A percentile compares a stretch with the other conserved stretches of the same genome.
Conservation (phyloP, 2,113 vertebrate species). For the Aramus guarauna region DNA sequence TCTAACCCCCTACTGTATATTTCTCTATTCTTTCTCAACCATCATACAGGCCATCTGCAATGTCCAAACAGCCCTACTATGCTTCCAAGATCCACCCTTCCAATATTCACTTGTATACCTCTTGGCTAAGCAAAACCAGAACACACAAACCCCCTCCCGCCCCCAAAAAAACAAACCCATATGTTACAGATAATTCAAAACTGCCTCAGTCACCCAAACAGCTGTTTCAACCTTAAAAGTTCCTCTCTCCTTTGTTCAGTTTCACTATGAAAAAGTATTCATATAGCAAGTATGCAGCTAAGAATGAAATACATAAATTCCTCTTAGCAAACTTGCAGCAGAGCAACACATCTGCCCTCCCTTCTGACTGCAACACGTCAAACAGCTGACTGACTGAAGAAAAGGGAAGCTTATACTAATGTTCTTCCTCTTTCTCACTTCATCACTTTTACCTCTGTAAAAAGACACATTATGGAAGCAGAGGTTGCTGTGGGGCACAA, state of each 20-base stretch:
- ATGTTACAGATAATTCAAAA: background rate
- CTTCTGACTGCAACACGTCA: background rate
- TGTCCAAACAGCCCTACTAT: background rate
- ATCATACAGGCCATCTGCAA: background rate
- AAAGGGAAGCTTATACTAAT: background rate
- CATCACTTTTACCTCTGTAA: background rate
- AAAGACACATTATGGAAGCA: background rate
- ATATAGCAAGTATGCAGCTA: background rate
- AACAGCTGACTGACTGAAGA: background rate
- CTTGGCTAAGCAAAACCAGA: background rate
- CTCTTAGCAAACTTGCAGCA: background rate
- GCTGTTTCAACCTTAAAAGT: background rate
- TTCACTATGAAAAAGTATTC: background rate
- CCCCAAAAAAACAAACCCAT: too few relatives aligned
- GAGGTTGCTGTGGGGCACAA: background rate
- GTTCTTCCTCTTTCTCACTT: background rate
- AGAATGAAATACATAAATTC: background rate
- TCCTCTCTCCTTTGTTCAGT: background rate
- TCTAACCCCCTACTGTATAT: background rate
- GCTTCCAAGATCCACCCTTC: background rate
- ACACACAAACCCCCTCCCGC: too few relatives aligned
- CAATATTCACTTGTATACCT: background rate
- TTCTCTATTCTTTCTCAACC: background rate
- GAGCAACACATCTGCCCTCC: background rate
- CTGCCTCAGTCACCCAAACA: background rate